Base-by-base conservation (phyloP, 2,888 invertebrate genomes). In the Dryococelus australis region DNA sequence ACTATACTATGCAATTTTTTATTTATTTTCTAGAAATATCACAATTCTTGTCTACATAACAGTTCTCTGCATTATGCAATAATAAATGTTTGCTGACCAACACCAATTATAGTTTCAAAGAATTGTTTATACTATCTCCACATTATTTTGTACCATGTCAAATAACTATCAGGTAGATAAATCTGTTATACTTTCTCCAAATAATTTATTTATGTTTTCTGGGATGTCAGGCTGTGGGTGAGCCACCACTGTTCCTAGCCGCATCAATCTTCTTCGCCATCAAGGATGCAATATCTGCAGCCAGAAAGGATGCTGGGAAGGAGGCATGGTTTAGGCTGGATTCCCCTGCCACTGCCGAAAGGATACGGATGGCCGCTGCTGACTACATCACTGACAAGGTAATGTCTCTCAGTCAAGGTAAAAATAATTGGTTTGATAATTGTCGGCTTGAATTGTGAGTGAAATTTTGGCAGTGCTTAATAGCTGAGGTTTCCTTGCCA, bases 221-320 rank as follows among this genome's bases (percentile, higher is more conserved):
- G n/a, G 16, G 16, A 65, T n/a, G 8, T 10, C 90, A 98, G 97
- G 99, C 98, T 88, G 96, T 99, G 78, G 99, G 99, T 0, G 99
- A 99, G 92, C 99, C 99, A 0, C 99, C 99, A 0, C 92, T 99
- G 9, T 98, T 99, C 91, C 93, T 99, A 89, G 97, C 98, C 0
- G 94, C 96, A n/a, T 96, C 98, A 0, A 96, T 95, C 0, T 97
- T 97, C 92, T 98, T 98, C 91, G 99, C 99, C 0, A 97, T 98
- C 89, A 97, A 96, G 91, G 96, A 96, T 90, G 99, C 99, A 0
- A 95, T 99, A 87, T 93, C 94, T 90, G 95, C 97, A 0, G 97
- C 97, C 0, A 94, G 99, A 35, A 91, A 92, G 26, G 97, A 98
- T 88, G 94, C 95, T 51, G 96, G 96, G 0, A 93, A 94, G 8